A percentile compares a stretch with the other conserved stretches of the same genome.
Evolutionary conservation across 2,113 vertebrate species (phyloP).

Genomic region (Ivindomyrus marchei): DNA sequence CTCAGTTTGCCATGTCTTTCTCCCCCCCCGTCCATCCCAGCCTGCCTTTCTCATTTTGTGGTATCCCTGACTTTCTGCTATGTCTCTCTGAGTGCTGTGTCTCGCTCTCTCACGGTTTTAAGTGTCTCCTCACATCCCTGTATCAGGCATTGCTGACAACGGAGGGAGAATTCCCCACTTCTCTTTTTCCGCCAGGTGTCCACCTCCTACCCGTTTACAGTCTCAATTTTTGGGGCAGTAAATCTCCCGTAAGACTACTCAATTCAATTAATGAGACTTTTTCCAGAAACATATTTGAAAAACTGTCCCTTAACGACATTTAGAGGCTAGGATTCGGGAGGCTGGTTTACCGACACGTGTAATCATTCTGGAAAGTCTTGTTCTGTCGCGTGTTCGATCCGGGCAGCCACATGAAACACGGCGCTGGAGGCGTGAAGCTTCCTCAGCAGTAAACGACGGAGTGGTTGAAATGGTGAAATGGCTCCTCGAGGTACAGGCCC

Average conservation of each 20-base stretch:
- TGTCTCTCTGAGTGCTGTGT: background rate
- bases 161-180: background rate
- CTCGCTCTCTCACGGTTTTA: background rate
- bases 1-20: background rate
- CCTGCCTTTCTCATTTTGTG: background rate
- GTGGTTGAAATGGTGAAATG: background rate
- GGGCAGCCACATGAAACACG: background rate
- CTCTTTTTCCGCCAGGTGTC: background rate
- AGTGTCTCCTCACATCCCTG: background rate
- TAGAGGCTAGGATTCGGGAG: background rate
- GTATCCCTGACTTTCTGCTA: background rate
- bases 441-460: background rate
- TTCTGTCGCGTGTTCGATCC: background rate
- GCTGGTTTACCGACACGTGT: background rate
- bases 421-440: background rate
- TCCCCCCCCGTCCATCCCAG: background rate
- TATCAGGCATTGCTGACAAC: background rate
- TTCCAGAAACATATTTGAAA: background rate
- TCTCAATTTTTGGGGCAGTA: constrained; percentile 1
- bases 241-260: background rate
- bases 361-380: background rate
- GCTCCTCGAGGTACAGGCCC: background rate
- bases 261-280: constrained; percentile 3
- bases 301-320: background rate
- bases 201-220: background rate